phyloP scores from a whole-genome alignment of 2,113 vertebrate genomes.

The Falcunculus frontatus region DNA sequence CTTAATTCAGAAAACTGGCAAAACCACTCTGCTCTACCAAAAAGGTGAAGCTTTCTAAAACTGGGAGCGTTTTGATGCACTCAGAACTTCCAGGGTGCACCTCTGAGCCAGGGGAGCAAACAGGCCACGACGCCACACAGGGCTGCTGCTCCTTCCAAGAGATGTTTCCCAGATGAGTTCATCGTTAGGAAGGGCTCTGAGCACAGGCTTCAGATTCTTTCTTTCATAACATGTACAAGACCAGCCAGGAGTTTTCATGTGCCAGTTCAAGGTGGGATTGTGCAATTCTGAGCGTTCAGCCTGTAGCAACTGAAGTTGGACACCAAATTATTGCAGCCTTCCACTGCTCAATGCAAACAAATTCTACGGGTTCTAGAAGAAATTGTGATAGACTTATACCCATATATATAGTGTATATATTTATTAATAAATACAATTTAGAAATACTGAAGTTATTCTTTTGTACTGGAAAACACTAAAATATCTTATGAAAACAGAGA shows the following conservation, averaged over 20 bases:
- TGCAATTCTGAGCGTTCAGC: background rate
- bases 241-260: background rate
- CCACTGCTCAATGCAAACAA: background rate
- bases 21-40: background rate
- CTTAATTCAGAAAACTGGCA: background rate
- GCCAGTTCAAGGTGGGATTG: background rate
- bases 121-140: accelerated
- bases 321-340: background rate
- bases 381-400: background rate
- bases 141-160: background rate
- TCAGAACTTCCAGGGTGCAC: background rate
- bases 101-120: background rate
- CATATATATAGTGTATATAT: too few species aligned
- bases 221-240: background rate
- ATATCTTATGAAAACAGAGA: background rate
- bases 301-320: background rate
- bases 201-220: background rate
- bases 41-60: background rate
- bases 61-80: background rate
- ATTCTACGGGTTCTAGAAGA: background rate
- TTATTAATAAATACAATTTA: background rate
- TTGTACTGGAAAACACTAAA: background rate
- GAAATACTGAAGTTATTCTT: background rate
- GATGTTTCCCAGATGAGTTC: background rate
- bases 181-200: background rate